Evolutionary conservation across 1,140 invertebrate genomes (phyloP).

Genomic region (Drosophila oshimai): DNA sequence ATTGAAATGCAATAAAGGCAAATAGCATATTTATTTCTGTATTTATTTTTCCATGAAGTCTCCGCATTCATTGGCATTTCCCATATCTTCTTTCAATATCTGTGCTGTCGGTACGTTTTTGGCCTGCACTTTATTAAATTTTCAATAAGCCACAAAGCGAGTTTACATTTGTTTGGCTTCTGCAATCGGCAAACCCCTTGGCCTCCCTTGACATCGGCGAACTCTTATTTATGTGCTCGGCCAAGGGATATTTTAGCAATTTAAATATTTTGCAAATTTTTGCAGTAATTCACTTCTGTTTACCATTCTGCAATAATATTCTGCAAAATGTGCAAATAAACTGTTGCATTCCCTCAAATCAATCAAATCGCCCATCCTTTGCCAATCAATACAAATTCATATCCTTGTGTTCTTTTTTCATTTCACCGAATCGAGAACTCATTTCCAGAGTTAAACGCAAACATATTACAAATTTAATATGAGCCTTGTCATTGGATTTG

Average conservation of each 20-base stretch:
- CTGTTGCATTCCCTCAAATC: constrained; percentile 40
- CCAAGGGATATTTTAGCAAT: constrained; percentile 9
- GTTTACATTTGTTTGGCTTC: constrained; percentile 29
- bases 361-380: constrained; percentile 18
- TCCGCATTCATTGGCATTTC: constrained; percentile 17
- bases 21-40: constrained; percentile 38
- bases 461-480: too few relatives aligned
- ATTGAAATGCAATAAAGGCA: constrained; percentile 62
- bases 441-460: too few relatives aligned
- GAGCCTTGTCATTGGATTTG: too few relatives aligned
- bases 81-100: background rate
- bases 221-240: constrained; percentile 13
- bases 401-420: background rate
- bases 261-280: constrained; percentile 51
- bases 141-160: constrained; percentile 36
- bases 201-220: background rate
- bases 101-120: background rate
- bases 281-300: constrained; percentile 32
- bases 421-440: too few relatives aligned
- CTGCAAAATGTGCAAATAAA: constrained; percentile 34
- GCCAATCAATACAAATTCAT: background rate
- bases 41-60: constrained; percentile 16
- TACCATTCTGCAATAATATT: constrained; percentile 44
- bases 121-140: constrained; percentile 51
- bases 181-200: background rate